These are phyloP conservation scores for Morinoia aosen DNA, from an alignment of 2,888 invertebrate genomes.

Conservation along the genomic window DNA sequence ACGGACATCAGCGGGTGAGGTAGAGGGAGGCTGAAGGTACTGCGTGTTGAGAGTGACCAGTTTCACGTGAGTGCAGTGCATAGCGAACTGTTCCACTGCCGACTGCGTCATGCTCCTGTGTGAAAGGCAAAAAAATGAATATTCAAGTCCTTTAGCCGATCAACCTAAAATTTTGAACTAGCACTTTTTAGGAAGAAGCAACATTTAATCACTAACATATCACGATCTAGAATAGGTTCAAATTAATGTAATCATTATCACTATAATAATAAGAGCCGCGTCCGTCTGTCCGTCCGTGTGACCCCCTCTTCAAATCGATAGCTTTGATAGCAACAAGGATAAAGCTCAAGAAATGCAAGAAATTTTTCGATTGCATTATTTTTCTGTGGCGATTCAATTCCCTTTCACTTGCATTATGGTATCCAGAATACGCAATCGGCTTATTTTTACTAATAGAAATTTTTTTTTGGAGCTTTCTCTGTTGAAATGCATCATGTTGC, in stretches of 20 bases:
- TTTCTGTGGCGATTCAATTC: no score
- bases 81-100: not conserved
- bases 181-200: not conserved
- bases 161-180: not conserved
- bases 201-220: not conserved
- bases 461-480: no score
- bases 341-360: no score
- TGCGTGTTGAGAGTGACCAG: conserved; percentile 33
- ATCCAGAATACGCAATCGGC: no score
- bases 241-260: not conserved
- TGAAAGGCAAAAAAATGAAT: not conserved
- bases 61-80: conserved; percentile 5
- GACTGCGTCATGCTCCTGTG: conserved; percentile 5
- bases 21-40: not conserved
- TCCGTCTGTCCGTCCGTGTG: no score
- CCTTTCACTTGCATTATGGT: no score
- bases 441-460: no score
- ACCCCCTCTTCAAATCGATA: no score
- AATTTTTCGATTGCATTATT: no score
- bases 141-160: not conserved
- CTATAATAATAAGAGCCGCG: no score
- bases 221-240: not conserved
- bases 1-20: not conserved
- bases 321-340: no score
- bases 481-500: no score